Conservation (phyloP, 92 coral and sea anemone species). For the Paragorgia papillata region DNA sequence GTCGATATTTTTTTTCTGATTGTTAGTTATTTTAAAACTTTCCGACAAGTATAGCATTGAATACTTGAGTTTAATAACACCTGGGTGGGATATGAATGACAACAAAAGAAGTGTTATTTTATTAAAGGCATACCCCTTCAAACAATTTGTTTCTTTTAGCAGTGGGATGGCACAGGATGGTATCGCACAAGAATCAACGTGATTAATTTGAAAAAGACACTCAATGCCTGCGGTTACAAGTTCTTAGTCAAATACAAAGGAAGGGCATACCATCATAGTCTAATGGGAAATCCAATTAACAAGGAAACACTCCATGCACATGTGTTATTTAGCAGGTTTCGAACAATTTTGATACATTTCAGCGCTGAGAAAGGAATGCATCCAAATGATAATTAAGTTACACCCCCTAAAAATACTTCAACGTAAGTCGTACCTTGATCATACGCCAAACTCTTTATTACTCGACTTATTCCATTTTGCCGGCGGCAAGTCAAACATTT, state of each 20-base stretch:
- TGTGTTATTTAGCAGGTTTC: neutral
- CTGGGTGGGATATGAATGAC: conserved; percentile 21
- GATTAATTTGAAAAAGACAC: conserved; percentile 18
- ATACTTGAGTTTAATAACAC: neutral
- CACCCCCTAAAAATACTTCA: neutral
- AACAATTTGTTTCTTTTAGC: conserved; percentile 49
- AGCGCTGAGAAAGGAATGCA: conserved; percentile 14
- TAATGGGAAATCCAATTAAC: conserved; percentile 39
- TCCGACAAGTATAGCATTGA: conserved; percentile 3
- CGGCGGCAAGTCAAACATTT: too few species aligned
- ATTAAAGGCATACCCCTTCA: conserved; percentile 41
- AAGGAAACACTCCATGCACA: conserved; percentile 6
- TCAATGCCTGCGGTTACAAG: conserved; percentile 18
- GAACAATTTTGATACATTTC: conserved; percentile 14
- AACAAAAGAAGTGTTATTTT: conserved; percentile 24
- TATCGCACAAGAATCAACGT: conserved; percentile 14
- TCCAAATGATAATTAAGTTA: neutral
- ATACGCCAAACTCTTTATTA: neutral
- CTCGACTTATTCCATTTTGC: neutral
- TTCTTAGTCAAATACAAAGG: conserved; percentile 5
- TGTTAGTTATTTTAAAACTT: neutral
- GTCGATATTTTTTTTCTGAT: neutral
- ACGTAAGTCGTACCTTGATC: neutral
- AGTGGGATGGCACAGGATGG: conserved; percentile 34
- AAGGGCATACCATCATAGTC: conserved; percentile 29